Percentiles rank a stretch among this genome's conserved stretches.
phyloP scores from a whole-genome alignment of 2,113 vertebrate genomes.

The Prietella phreatophila region DNA sequence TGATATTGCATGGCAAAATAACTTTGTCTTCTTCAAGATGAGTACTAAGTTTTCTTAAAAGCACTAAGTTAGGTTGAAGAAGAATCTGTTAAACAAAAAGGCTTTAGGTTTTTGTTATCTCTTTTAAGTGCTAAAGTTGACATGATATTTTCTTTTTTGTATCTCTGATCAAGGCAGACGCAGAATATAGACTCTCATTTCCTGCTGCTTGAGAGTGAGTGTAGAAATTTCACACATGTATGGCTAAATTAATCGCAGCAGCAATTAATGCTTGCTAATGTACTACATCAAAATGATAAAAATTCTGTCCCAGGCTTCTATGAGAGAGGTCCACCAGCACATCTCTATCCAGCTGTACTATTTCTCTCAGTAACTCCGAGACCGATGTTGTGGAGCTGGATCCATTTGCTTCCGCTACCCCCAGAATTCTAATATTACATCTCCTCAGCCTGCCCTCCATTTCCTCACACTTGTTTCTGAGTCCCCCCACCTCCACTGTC shows the following conservation, averaged over 20 bases:
- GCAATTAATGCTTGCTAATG: slow-evolving; percentile 32
- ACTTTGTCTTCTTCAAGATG: neutral
- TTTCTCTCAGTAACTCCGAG: no score
- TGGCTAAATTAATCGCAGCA: slow-evolving; percentile 51
- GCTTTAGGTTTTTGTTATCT: neutral
- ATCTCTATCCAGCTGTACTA: no score
- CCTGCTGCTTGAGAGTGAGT: slow-evolving; percentile 37
- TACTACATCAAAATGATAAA: slow-evolving; percentile 18
- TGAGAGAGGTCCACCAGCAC: no score
- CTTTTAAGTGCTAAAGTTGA: neutral
- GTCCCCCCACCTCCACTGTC: no score
- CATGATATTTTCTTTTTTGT: slow-evolving; percentile 38
- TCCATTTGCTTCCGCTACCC: no score
- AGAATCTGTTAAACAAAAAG: neutral
- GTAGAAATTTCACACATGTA: slow-evolving; percentile 34
- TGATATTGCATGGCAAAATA: neutral
- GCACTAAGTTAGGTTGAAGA: neutral
- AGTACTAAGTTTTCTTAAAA: neutral
- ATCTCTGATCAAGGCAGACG: slow-evolving; percentile 55
- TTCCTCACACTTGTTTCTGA: no score
- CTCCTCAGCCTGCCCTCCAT: no score
- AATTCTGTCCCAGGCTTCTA: no score
- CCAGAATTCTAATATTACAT: no score
- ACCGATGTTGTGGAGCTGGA: no score
- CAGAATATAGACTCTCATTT: slow-evolving; percentile 57